A percentile compares a stretch with the other conserved stretches of the same genome.
Conservation (phyloP, 2,113 vertebrate species). For the Heliornis fulica region DNA sequence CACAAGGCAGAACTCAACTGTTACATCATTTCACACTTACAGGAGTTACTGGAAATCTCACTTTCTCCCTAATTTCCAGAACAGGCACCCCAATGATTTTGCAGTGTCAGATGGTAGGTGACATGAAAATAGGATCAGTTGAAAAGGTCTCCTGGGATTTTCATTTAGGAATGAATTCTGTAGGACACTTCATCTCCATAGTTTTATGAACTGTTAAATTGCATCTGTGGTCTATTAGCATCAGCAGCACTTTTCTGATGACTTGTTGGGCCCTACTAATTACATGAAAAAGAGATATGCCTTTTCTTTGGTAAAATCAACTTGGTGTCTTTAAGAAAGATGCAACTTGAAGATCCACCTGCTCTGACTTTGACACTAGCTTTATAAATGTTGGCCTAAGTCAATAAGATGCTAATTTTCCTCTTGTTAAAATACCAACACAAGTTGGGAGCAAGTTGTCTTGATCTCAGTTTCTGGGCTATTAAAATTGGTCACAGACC, state of each 20-base stretch:
- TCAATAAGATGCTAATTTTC: neutral
- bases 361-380: neutral
- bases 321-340: neutral
- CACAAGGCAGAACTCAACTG: neutral
- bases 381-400: neutral
- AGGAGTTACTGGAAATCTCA: neutral
- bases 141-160: neutral
- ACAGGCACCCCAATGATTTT: neutral
- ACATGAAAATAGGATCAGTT: constrained; percentile 1
- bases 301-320: neutral
- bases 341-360: neutral
- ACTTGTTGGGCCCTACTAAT: neutral
- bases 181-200: neutral
- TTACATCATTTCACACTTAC: neutral
- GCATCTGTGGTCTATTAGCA: neutral
- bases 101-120: neutral
- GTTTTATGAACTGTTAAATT: constrained; percentile 19
- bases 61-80: neutral
- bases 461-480: neutral
- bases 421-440: neutral
- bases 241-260: neutral
- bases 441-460: too few species aligned
- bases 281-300: neutral
- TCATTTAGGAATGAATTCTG: neutral
- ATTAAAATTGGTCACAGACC: neutral